Conservation (phyloP, 1,140 invertebrate genomes). For the Drosophila melanogaster region Release_6_plus_ISO1_MT NT_033779.5:4132501-4133000, state of each 20-base stretch:
- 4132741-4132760: background rate
- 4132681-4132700: slow-evolving; percentile 45
- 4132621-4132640: slow-evolving; percentile 32
- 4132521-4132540: slow-evolving; percentile 48
- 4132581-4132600: slow-evolving; percentile 61
- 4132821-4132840: too few relatives aligned
- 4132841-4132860: too few relatives aligned
- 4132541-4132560: slow-evolving; percentile 22
- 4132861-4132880: too few relatives aligned
- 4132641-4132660: slow-evolving; percentile 68
- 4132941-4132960: slow-evolving; percentile 9
- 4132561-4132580: slow-evolving; percentile 45
- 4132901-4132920: background rate
- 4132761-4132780: background rate
- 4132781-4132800: too few relatives aligned
- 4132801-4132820: too few relatives aligned
- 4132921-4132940: slow-evolving; percentile 25
- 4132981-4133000: slow-evolving; percentile 30
- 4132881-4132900: background rate
- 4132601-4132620: slow-evolving; percentile 37
- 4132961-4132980: slow-evolving; percentile 17
- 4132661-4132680: slow-evolving; percentile 80
- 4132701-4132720: slow-evolving; percentile 50
- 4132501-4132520: slow-evolving; percentile 48
- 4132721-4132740: slow-evolving; percentile 4